Base-by-base conservation (phyloP, 53 echinoderm and acorn worm species). In the Stichopus horrens region DNA sequence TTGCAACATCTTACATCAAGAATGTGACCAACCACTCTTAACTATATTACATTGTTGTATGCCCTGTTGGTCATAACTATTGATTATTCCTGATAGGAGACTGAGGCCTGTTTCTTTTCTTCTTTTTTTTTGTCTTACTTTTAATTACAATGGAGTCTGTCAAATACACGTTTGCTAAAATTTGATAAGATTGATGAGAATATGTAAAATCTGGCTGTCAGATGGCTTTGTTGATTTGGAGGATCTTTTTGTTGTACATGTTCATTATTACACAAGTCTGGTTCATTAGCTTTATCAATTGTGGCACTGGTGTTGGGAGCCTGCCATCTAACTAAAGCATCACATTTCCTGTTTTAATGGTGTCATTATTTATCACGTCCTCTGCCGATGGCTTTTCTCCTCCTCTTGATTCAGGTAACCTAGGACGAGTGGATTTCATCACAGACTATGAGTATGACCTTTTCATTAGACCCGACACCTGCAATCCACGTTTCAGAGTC, bases 381-480 rank as follows among this genome's bases (percentile, higher is more conserved):
- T 71, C 71, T 63, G 10, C 63, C 16, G 63, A 63, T 63, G 63
- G 10, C 63, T 63, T 63, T 63, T 8, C 63, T 63, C 2, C 71
- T 77, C 21, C 23, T 19, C 21, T 16, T 8, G n/a, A 5, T 90
- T 52, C 76, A 96, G 98, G 98, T 79, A 98, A 98, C 88, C 96
- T 98, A 76, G 98, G 98, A 8, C 86, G 98, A 52, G 98, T 96
- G 22, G 98, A 98, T 77, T 98, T 94, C 91, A 96, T 98, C 88
- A 96, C 98, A 14, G 98, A 98, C 59, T 96, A 94, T 81, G 98
- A 98, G 83, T 98, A 98, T 58, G 98, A 98, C 77, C 92, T 98
- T 57, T 98, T 98, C 88, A 90, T 98, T 66, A 88, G 98, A 76
- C 98, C 98, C 4, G 98, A 98, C 88, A 98, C 98, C 53, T 98